These are phyloP conservation scores for Geothlypis trichas DNA, from an alignment of 2,113 vertebrate genomes.

Conservation along the genomic window DNA sequence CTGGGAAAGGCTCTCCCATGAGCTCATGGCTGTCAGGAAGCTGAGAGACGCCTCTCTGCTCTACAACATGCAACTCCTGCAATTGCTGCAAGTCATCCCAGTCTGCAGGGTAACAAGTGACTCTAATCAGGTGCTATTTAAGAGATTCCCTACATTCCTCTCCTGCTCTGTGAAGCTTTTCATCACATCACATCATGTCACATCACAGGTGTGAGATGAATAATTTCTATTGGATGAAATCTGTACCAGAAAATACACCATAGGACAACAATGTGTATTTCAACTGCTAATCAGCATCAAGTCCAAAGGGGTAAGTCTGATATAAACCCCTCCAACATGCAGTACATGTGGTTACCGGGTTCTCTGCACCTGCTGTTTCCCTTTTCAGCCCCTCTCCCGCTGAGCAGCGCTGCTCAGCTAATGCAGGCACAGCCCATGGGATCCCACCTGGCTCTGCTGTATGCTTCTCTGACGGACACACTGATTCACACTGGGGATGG, in stretches of 20 bases:
- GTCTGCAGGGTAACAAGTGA: background rate
- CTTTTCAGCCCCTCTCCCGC: background rate
- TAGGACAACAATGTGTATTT: background rate
- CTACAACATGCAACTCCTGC: background rate
- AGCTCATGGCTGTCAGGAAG: background rate
- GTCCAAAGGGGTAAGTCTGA: background rate
- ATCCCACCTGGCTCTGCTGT: background rate
- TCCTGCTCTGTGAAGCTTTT: background rate
- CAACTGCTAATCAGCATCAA: background rate
- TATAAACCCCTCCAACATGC: background rate
- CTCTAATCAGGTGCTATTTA: background rate
- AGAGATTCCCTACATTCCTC: background rate
- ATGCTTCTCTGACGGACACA: background rate
- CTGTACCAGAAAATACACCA: background rate
- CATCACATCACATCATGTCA: no score
- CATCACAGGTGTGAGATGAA: background rate
- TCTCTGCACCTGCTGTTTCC: background rate
- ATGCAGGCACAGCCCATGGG: background rate
- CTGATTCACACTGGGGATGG: background rate
- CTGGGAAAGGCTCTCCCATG: background rate
- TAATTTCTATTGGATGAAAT: background rate
- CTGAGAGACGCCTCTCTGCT: background rate
- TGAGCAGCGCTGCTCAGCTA: background rate
- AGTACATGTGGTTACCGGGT: accelerated
- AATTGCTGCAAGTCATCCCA: background rate